Conservation (phyloP, 2,888 invertebrate genomes). For the Epinotia nisella region DNA sequence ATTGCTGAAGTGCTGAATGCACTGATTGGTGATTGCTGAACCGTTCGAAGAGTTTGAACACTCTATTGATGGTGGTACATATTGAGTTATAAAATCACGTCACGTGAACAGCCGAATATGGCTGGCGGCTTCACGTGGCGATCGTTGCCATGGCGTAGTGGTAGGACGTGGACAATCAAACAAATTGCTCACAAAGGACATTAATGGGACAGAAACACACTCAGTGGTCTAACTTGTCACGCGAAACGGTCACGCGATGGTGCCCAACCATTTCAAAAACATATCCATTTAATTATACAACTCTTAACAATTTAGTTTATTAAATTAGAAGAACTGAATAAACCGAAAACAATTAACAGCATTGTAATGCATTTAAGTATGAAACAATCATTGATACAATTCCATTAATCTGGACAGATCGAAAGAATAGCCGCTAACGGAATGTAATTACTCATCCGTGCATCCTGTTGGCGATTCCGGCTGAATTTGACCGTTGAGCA, state of each 20-base stretch:
- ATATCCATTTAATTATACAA: conserved; percentile 56
- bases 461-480: conserved; percentile 46
- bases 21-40: not conserved
- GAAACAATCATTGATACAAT: conserved; percentile 1
- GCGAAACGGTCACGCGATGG: conserved; percentile 74
- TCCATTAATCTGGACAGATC: conserved; percentile 18
- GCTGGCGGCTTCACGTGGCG: conserved; percentile 52
- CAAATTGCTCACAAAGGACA: conserved; percentile 67
- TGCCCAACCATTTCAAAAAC: conserved; percentile 66
- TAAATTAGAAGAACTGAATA: conserved; percentile 8
- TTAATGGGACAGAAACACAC: conserved; percentile 63
- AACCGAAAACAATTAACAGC: not conserved
- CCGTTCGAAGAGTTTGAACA: conserved; percentile 29
- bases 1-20: conserved; percentile 4
- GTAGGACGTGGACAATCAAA: conserved; percentile 58
- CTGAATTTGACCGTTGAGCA: conserved; percentile 9
- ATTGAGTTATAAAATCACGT: conserved; percentile 48
- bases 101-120: conserved; percentile 49
- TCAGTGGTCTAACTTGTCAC: conserved; percentile 62
- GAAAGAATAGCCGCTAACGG: conserved; percentile 36
- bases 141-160: conserved; percentile 41
- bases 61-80: conserved; percentile 33
- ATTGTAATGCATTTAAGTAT: not conserved
- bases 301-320: conserved; percentile 51
- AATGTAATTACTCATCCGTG: conserved; percentile 46